These are phyloP conservation scores for Australoheros scitulus DNA, from an alignment of 2,113 vertebrate species.

Conservation along the genomic window DNA sequence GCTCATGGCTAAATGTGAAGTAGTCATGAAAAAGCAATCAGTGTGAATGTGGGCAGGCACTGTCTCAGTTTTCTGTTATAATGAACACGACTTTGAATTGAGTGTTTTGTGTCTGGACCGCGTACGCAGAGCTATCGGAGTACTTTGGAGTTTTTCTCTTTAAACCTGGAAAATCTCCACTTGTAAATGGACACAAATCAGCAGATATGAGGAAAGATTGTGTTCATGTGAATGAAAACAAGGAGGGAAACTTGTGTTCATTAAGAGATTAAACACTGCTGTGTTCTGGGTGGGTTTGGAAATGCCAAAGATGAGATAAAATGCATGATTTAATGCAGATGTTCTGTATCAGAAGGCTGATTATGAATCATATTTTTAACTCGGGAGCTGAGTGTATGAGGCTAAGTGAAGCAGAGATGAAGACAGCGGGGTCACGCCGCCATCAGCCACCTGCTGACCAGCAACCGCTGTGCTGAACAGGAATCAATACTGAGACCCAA, in stretches of 20 bases:
- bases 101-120: too few relatives aligned
- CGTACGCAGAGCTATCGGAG: too few relatives aligned
- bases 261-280: neutral
- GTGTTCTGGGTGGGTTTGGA: accelerated
- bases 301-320: neutral
- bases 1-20: neutral
- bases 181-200: too few relatives aligned
- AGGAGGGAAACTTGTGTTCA: too few relatives aligned
- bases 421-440: slow-evolving; percentile 70
- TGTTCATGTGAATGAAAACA: too few relatives aligned
- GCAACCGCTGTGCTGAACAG: slow-evolving; percentile 70
- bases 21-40: neutral
- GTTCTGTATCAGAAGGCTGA: neutral
- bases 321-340: neutral
- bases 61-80: neutral
- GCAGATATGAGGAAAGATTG: too few relatives aligned
- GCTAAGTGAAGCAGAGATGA: neutral
- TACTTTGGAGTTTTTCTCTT: too few relatives aligned
- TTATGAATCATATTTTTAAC: slow-evolving; percentile 1
- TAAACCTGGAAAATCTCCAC: too few relatives aligned
- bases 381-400: neutral
- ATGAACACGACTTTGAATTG: too few relatives aligned
- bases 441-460: slow-evolving; percentile 77
- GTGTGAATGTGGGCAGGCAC: neutral
- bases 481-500: slow-evolving; percentile 79